These are phyloP conservation scores for Scolopax mira DNA, from an alignment of 2,113 vertebrate species.

Conservation along the genomic window DNA sequence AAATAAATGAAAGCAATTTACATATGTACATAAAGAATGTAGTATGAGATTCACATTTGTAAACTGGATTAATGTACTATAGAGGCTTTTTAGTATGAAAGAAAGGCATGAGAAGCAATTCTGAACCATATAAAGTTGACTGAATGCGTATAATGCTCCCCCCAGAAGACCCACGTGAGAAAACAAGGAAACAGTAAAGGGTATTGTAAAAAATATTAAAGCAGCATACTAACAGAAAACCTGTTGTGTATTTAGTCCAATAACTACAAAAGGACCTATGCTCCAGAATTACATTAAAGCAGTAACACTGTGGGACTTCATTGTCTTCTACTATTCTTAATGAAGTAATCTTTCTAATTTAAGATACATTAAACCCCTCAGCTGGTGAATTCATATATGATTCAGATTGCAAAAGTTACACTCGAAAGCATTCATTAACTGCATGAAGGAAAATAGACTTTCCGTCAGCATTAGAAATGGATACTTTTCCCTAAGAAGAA, in stretches of 20 bases:
- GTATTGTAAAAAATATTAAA: not conserved
- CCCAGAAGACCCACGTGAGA: slow-evolving; percentile 6
- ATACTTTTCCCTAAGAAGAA: not conserved
- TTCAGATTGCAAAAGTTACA: not conserved
- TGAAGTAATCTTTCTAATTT: not conserved
- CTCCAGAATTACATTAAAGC: not conserved
- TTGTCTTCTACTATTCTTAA: not conserved
- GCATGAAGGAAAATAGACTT: not conserved
- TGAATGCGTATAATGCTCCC: not conserved
- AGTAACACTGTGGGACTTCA: not conserved
- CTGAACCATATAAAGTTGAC: slow-evolving; percentile 9
- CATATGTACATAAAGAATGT: slow-evolving; percentile 2
- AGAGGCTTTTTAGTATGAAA: slow-evolving; percentile 46
- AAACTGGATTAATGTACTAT: not conserved
- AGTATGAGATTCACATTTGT: not conserved
- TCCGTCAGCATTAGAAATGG: not conserved
- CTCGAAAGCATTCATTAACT: not conserved
- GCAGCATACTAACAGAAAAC: not conserved
- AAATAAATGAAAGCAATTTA: slow-evolving; percentile 41
- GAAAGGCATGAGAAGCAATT: slow-evolving; percentile 27
- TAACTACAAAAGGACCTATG: not conserved
- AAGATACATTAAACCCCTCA: not conserved
- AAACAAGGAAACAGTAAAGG: slow-evolving; percentile 4
- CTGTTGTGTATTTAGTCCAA: not conserved
- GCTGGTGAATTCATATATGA: not conserved